Evolutionary conservation across 2,113 vertebrate species (phyloP).

Genomic region (Speoplatyrhinus poulsoni): DNA sequence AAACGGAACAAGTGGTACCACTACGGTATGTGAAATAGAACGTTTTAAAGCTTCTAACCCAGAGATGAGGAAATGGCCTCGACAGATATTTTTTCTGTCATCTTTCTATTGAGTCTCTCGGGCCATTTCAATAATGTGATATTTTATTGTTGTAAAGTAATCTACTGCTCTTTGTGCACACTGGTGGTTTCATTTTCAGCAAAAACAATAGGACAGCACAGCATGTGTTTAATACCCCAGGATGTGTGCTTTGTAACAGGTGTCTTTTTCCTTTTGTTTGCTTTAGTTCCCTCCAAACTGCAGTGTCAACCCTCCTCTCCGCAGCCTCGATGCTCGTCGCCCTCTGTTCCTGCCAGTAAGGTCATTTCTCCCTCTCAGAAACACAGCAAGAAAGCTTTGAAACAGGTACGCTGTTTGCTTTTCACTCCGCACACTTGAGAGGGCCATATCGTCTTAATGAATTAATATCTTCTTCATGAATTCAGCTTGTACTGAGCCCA

Average conservation of each 20-base stretch:
- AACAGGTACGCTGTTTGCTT: slow-evolving; percentile 82
- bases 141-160: slow-evolving; percentile 35
- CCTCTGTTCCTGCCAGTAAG: slow-evolving; percentile 86
- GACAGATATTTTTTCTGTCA: background rate
- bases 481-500: too few species aligned
- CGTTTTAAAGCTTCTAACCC: background rate
- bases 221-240: slow-evolving; percentile 39
- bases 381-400: slow-evolving; percentile 97
- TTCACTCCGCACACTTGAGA: background rate
- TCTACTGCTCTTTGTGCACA: slow-evolving; percentile 43
- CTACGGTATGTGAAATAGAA: background rate
- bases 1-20: background rate
- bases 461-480: too few species aligned
- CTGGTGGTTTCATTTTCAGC: slow-evolving; percentile 54
- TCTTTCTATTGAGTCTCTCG: slow-evolving; percentile 5
- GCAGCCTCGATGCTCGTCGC: slow-evolving; percentile 88
- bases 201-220: slow-evolving; percentile 55
- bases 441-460: too few species aligned
- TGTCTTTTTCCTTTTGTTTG: slow-evolving; percentile 44
- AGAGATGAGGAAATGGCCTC: slow-evolving; percentile 34
- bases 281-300: slow-evolving; percentile 86
- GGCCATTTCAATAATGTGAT: slow-evolving; percentile 28
- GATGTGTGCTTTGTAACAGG: slow-evolving; percentile 51
- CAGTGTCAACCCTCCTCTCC: slow-evolving; percentile 88
- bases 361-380: slow-evolving; percentile 97